A percentile compares a stretch with the other conserved stretches of the same genome.
Conservation (phyloP, 2,797 vertebrate species). For the Threskiornis aethiopicus region DNA sequence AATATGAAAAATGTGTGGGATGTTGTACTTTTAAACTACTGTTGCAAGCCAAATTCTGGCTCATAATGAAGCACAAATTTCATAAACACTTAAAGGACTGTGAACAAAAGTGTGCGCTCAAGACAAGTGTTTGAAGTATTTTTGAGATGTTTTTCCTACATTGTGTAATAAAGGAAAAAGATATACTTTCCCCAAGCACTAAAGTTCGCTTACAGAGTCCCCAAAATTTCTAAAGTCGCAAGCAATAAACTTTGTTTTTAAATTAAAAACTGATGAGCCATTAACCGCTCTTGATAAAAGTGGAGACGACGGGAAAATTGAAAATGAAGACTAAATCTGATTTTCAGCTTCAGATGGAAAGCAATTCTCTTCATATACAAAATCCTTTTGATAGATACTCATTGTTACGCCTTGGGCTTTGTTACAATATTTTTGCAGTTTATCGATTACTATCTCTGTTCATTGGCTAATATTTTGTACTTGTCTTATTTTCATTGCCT, state of each 20-base stretch:
- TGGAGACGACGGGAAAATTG: not conserved
- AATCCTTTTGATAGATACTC: not conserved
- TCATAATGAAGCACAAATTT: not conserved
- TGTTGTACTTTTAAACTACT: not conserved
- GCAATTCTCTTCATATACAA: not conserved
- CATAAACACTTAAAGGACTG: not conserved
- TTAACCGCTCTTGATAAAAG: not conserved
- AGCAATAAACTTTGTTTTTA: not conserved
- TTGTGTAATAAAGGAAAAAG: not conserved
- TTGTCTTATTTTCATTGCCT: constrained; percentile 59
- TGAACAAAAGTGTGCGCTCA: not conserved
- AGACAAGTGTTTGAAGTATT: not conserved
- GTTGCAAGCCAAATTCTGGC: not conserved
- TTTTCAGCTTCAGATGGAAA: not conserved
- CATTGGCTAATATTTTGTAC: constrained; percentile 37
- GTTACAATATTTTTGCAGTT: not conserved
- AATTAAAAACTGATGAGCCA: not conserved
- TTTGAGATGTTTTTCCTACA: not conserved
- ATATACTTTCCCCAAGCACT: not conserved
- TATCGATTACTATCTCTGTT: not conserved
- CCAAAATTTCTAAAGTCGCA: not conserved
- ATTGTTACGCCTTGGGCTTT: not conserved
- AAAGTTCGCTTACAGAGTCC: not conserved
- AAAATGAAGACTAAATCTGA: not conserved
- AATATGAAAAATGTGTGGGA: not conserved